Base-by-base conservation (phyloP, 2,113 vertebrate species). In the Bubo blakistoni region DNA sequence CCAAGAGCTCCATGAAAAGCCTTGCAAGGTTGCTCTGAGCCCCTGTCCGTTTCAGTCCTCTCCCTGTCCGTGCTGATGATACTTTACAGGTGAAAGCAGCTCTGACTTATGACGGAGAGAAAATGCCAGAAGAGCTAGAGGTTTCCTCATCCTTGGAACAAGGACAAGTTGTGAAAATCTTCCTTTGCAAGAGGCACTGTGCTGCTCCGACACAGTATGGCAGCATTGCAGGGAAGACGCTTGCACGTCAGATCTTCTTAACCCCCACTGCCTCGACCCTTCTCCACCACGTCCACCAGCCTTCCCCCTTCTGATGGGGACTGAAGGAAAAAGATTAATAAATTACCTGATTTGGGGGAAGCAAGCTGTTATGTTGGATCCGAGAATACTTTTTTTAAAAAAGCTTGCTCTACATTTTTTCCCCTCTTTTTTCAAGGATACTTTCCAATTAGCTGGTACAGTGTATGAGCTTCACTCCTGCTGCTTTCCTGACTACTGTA, bases 161-260 rank as follows among this genome's bases (percentile, higher is more conserved):
- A 96, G 92, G 87, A 96, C 96, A 96, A 95, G 90, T 92, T 95
- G 94, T 88, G 95, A 85, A 96, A 96, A 83, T 79, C 92, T 94
- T 90, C 91, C 82, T 95, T 91, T 97, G 89, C 89, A 71, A 73
- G 92, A 95, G 77, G 40, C 78, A 66, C 67, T n/a, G 81, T 69
- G 76, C 87, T 92, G 94, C 94, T 94, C 73, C 14, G n/a, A 73
- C 83, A 70, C 88, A 91, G 91, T 34, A 97, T 96, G 96, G 95
- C 96, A 97, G 94, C 49, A 1, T 88, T 90, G 92, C 93, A 78
- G 86, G 85, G 44, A 93, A 81, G 86, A 90, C 16, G 34, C 76
- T 46, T 21, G 40, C 78, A 40, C 15, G 3, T 78, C 92, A 93
- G 51, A 77, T n/a, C 85, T 90, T 90, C 86, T 94, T 90, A 92